Conservation (phyloP, 1,140 invertebrate genomes). For the Lepidotrigona ventralis region DNA sequence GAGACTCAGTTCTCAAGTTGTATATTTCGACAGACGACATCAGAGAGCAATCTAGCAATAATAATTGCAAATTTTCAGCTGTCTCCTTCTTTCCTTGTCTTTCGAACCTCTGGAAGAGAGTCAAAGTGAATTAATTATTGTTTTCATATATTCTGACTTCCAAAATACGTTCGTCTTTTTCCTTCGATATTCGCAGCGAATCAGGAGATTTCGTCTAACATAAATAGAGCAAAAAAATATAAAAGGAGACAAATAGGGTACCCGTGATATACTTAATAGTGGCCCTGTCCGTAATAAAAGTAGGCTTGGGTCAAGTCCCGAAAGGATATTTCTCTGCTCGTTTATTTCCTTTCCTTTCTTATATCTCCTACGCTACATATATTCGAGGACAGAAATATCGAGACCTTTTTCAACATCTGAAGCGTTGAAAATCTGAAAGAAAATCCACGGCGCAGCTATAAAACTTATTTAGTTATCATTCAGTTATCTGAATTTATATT, state of each 20-base stretch:
- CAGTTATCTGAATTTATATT: too few relatives aligned
- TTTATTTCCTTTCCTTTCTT: background rate
- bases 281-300: background rate
- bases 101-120: background rate
- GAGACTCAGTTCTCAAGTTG: background rate
- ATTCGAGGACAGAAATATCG: background rate
- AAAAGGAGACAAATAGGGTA: background rate
- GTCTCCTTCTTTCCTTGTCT: background rate
- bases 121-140: background rate
- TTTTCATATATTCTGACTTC: too few relatives aligned
- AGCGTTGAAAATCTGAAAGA: background rate
- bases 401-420: background rate
- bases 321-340: background rate
- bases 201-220: background rate
- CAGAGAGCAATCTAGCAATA: background rate
- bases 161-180: background rate
- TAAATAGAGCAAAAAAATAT: background rate
- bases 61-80: too few relatives aligned
- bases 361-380: background rate
- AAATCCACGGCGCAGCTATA: too few relatives aligned
- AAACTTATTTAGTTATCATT: too few relatives aligned
- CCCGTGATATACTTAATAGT: background rate
- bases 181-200: background rate
- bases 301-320: background rate
- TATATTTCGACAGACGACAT: too few relatives aligned